These are phyloP conservation scores for Heterodera schachtii DNA, from an alignment of 1,140 invertebrate genomes.

Conservation along the genomic window DNA sequence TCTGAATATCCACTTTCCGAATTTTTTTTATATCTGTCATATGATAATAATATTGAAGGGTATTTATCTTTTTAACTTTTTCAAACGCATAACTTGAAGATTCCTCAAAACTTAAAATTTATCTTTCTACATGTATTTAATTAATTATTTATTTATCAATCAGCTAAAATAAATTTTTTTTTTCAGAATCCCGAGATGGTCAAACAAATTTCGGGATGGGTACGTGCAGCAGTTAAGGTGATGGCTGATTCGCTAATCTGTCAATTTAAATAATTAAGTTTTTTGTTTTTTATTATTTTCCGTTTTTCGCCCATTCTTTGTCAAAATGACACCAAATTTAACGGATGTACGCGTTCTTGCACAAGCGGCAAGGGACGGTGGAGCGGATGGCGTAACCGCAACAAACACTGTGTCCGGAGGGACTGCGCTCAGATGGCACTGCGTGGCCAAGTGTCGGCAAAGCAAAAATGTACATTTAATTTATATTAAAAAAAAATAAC, in stretches of 20 bases:
- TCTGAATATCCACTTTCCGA: too few relatives aligned
- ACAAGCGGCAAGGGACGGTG: slow-evolving; percentile 83
- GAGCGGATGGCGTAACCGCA: slow-evolving; percentile 89
- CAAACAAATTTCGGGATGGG: slow-evolving; percentile 85
- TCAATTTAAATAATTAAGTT: too few relatives aligned
- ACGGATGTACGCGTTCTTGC: slow-evolving; percentile 89
- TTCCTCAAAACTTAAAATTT: too few relatives aligned
- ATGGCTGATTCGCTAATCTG: neutral
- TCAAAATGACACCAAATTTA: slow-evolving; percentile 96
- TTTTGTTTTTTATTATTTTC: too few relatives aligned
- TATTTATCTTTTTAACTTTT: too few relatives aligned
- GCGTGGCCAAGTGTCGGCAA: slow-evolving; percentile 88
- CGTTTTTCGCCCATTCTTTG: slow-evolving; percentile 79
- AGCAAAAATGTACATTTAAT: slow-evolving; percentile 70
- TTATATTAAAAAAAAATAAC: too few relatives aligned
- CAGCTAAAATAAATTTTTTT: too few relatives aligned
- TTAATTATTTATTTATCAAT: too few relatives aligned
- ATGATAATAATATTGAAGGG: too few relatives aligned
- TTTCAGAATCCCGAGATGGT: slow-evolving; percentile 77
- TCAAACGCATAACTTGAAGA: too few relatives aligned
- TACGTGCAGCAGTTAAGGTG: slow-evolving; percentile 69
- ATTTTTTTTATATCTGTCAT: too few relatives aligned
- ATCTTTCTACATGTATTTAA: too few relatives aligned
- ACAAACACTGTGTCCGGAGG: slow-evolving; percentile 93
- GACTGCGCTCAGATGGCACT: slow-evolving; percentile 76